phyloP scores from a whole-genome alignment of 1,140 invertebrate genomes.

The Ceratoteleas bidentatus region DNA sequence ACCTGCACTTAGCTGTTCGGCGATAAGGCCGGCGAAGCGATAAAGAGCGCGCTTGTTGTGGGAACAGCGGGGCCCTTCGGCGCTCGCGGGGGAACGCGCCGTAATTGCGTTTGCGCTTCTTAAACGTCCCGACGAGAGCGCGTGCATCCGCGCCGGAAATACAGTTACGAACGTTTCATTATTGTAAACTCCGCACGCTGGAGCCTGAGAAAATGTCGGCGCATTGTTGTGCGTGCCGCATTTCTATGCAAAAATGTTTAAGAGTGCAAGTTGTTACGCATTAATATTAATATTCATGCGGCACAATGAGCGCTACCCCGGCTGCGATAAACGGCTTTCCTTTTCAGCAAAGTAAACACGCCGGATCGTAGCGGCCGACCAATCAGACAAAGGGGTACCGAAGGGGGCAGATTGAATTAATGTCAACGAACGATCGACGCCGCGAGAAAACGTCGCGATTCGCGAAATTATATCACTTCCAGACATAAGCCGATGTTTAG shows the following conservation, averaged over 20 bases:
- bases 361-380: no score
- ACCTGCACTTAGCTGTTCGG: no score
- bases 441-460: no score
- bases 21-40: no score
- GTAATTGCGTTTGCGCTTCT: conserved; percentile 13
- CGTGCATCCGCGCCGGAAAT: conserved; percentile 35
- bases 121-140: conserved; percentile 29
- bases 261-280: conserved; percentile 43
- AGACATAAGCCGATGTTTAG: no score
- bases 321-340: not conserved
- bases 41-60: not conserved
- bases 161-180: conserved; percentile 47
- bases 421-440: no score
- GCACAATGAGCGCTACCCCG: conserved; percentile 6
- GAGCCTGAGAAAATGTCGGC: conserved; percentile 34
- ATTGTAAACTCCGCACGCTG: conserved; percentile 19
- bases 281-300: conserved; percentile 34
- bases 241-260: conserved; percentile 36
- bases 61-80: not conserved
- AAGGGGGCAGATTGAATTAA: no score
- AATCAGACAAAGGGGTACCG: no score
- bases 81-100: conserved; percentile 25
- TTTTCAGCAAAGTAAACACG: conserved; percentile 2
- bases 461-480: no score
- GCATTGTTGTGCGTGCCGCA: conserved; percentile 27